Percentiles rank a stretch among this genome's conserved stretches.
Conservation (phyloP, 2,113 vertebrate species). For the Microcebus ravelobensis region DNA sequence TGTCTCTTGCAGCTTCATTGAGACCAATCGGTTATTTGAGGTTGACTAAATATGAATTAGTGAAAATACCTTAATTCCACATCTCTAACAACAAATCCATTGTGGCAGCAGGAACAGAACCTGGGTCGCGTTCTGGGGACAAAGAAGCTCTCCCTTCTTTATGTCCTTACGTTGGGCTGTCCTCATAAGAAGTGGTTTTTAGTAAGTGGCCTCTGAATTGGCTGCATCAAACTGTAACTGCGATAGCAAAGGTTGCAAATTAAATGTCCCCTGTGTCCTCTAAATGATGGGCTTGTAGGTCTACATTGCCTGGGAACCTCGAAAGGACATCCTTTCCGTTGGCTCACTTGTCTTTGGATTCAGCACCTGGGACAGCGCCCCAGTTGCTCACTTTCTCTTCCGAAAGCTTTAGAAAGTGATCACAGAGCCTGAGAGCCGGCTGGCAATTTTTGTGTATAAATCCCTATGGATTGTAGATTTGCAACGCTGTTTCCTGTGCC, state of each 20-base stretch:
- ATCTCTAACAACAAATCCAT: neutral
- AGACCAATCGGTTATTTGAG: neutral
- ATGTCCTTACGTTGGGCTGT: no score
- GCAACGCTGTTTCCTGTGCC: no score
- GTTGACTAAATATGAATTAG: neutral
- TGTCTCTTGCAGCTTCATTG: neutral
- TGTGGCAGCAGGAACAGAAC: neutral
- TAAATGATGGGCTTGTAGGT: accelerated
- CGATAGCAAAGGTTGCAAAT: neutral
- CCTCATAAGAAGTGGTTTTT: neutral
- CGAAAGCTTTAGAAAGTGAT: neutral
- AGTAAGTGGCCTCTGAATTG: neutral
- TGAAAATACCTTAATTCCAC: neutral
- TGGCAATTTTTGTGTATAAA: accelerated
- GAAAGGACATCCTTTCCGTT: neutral
- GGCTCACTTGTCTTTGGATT: accelerated
- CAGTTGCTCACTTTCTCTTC: no score
- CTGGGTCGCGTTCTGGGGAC: neutral
- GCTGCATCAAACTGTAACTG: neutral
- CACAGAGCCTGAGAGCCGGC: accelerated
- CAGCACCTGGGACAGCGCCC: slow-evolving; percentile 13
- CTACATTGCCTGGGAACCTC: neutral
- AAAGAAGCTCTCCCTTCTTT: neutral
- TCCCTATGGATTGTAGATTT: neutral
- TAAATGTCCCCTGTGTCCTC: neutral